Evolutionary conservation across 1,140 invertebrate genomes (phyloP).

Genomic region (Gryon sp.): DNA sequence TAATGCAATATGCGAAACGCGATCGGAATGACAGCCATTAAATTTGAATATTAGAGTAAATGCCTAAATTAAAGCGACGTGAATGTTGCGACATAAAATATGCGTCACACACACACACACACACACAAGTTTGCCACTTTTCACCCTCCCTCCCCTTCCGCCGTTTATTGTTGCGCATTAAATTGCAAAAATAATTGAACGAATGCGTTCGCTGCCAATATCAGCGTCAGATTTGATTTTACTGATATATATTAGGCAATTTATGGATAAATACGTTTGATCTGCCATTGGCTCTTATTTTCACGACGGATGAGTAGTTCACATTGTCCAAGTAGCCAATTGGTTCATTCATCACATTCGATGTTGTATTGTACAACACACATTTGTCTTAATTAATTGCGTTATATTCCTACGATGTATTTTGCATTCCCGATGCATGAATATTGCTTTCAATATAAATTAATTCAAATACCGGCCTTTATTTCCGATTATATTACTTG

Average conservation of each 20-base stretch:
- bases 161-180: slow-evolving; percentile 35
- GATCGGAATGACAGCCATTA: slow-evolving; percentile 59
- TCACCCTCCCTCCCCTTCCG: too few relatives aligned
- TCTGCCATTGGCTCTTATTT: slow-evolving; percentile 36
- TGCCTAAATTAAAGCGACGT: slow-evolving; percentile 60
- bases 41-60: slow-evolving; percentile 63
- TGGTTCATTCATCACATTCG: slow-evolving; percentile 52
- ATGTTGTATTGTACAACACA: slow-evolving; percentile 28
- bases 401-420: too few relatives aligned
- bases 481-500: slow-evolving; percentile 22
- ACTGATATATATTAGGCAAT: slow-evolving; percentile 53
- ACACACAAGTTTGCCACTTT: too few relatives aligned
- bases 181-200: slow-evolving; percentile 63
- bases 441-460: slow-evolving; percentile 29
- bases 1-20: slow-evolving; percentile 59
- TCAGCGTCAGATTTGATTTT: slow-evolving; percentile 37
- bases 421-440: slow-evolving; percentile 5
- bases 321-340: slow-evolving; percentile 30
- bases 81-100: slow-evolving; percentile 56
- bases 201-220: slow-evolving; percentile 17
- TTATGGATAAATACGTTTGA: slow-evolving; percentile 56
- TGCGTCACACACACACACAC: slow-evolving; percentile 47
- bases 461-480: slow-evolving; percentile 4
- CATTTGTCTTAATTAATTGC: slow-evolving; percentile 43
- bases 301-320: slow-evolving; percentile 14